phyloP scores from a whole-genome alignment of 2,888 invertebrate genomes.

The Oscheius sp. region DNA sequence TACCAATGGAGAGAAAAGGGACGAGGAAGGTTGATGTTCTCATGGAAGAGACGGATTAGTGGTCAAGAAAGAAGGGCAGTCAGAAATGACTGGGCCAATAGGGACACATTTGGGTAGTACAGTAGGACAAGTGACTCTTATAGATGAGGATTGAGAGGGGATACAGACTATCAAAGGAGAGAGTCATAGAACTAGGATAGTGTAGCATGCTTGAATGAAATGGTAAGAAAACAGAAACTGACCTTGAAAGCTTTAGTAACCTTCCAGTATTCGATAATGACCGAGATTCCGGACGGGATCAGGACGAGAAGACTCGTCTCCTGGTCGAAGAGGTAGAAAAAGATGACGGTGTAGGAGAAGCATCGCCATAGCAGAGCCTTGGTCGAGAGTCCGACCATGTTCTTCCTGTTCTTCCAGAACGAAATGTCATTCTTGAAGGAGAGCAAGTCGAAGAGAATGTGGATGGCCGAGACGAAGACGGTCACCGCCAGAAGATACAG shows the following conservation, averaged over 20 bases:
- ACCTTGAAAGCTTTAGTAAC: conserved; percentile 87
- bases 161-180: too few relatives aligned
- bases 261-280: conserved; percentile 90
- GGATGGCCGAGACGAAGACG: conserved; percentile 88
- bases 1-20: too few relatives aligned
- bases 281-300: conserved; percentile 86
- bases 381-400: conserved; percentile 87
- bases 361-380: conserved; percentile 87
- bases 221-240: conserved; percentile 29
- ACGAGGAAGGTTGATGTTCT: too few relatives aligned
- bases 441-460: conserved; percentile 94
- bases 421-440: conserved; percentile 95
- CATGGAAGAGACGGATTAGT: too few relatives aligned
- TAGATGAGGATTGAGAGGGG: too few relatives aligned
- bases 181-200: too few relatives aligned
- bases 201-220: background rate
- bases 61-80: too few relatives aligned
- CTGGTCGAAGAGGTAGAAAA: conserved; percentile 91
- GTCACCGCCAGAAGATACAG: conserved; percentile 89
- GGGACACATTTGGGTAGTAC: too few relatives aligned
- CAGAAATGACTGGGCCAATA: too few relatives aligned
- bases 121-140: too few relatives aligned
- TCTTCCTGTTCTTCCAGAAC: conserved; percentile 89
- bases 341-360: conserved; percentile 90
- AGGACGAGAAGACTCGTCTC: conserved; percentile 89